A percentile compares a stretch with the other conserved stretches of the same genome.
phyloP scores from a whole-genome alignment of 2,797 vertebrate species.

The Amblyraja radiata region DNA sequence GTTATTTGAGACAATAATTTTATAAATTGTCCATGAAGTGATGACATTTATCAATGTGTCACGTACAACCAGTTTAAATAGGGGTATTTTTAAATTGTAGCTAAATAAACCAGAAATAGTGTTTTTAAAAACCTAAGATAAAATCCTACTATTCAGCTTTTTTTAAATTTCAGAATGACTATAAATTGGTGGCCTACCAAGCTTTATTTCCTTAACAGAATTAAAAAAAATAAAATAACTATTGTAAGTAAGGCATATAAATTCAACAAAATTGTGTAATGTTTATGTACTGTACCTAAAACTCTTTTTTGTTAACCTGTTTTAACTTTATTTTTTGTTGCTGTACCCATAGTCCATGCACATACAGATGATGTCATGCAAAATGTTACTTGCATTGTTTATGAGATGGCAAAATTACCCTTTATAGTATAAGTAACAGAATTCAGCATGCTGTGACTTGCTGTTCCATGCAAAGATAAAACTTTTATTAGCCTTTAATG shows the following conservation, averaged over 20 bases:
- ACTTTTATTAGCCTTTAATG: not conserved
- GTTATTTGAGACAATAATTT: slow-evolving; percentile 1
- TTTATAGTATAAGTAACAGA: slow-evolving; percentile 8
- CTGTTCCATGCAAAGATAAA: not conserved
- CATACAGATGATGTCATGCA: not conserved
- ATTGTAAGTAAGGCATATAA: too few relatives aligned
- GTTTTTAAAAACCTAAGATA: not conserved
- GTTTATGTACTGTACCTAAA: not conserved
- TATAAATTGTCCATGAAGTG: not conserved
- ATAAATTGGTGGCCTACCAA: not conserved
- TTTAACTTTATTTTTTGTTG: not conserved
- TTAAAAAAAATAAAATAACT: not conserved
- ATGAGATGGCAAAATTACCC: not conserved
- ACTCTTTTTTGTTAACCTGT: not conserved
- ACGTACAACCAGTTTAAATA: not conserved
- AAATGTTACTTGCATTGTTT: slow-evolving; percentile 14
- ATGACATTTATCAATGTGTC: not conserved
- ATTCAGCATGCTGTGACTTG: slow-evolving; percentile 16
- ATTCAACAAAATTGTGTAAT: not conserved
- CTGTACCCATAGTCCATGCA: not conserved
- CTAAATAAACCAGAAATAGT: not conserved
- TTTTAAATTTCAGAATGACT: not conserved
- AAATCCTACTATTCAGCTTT: not conserved
- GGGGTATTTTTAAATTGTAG: slow-evolving; percentile 1
- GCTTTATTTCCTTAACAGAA: not conserved